Conservation (phyloP, 2,797 vertebrate species). For the Thripadectes ignobilis region DNA sequence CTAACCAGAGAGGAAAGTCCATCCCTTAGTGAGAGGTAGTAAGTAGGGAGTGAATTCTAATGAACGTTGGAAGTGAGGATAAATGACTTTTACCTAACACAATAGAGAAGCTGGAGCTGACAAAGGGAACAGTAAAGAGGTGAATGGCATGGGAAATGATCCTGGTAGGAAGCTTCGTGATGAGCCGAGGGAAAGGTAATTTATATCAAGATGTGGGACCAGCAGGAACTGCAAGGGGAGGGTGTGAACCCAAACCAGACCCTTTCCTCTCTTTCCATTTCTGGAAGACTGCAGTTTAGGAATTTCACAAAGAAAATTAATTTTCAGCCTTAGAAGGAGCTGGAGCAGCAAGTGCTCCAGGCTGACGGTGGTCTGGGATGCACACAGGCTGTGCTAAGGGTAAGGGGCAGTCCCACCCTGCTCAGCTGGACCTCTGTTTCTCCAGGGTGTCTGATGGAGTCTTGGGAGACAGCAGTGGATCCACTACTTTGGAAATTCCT, state of each 20-base stretch:
- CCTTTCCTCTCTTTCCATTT: neutral
- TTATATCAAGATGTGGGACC: neutral
- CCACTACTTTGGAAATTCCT: neutral
- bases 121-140: neutral
- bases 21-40: neutral
- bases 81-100: neutral
- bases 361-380: neutral
- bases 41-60: neutral
- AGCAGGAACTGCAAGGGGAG: neutral
- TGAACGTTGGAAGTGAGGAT: neutral
- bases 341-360: neutral
- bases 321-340: neutral
- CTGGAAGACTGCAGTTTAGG: neutral
- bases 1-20: neutral
- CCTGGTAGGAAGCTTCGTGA: neutral
- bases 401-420: rapidly evolving
- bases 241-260: neutral
- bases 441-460: neutral
- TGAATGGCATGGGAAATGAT: neutral
- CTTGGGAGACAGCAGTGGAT: neutral
- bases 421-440: neutral
- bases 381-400: rapidly evolving
- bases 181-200: neutral
- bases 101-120: neutral
- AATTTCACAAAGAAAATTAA: neutral